Evolutionary conservation across 2,888 invertebrate species (phyloP), one percentile per base, ranked within the genome.

Genomic region (Meloe dianella): DNA sequence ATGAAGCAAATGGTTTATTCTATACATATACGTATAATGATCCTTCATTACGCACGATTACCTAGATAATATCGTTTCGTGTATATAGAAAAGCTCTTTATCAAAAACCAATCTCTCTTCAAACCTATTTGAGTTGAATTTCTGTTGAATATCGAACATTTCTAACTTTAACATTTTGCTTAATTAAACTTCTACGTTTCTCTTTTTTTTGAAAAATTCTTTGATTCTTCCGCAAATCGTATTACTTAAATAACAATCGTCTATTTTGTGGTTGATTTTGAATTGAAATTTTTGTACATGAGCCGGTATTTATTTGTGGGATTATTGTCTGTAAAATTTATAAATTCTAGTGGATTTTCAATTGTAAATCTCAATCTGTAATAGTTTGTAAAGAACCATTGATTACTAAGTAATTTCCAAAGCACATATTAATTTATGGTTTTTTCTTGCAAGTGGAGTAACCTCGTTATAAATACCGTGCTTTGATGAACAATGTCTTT

Each of bases 221-320:
- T 20, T 41, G n/a, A 47, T 20, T 20, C 22, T 9, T 17, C 54
- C 54, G 24, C 54, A 24, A 54, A 54, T 54, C 54, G 54, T 27
- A 54, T 54, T 54, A 54, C 4, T 1, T 10, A n/a, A n/a, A n/a
- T n/a, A 54, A 54, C 54, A 54, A 47, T 47, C 10, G 47, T 24
- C 2, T 22, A 51, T 62, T 32, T 74, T 74, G 70, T 63, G 70
- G 73, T 73, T 74, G 68, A 68, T 70, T 75, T 74, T 73, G 69
- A n/a, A n/a, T 27, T 54, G 68, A 71, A 71, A 70, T 66, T 68
- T n/a, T 61, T 66, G 65, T 63, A 67, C 74, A 69, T 73, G 73
- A 72, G 71, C 70, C 71, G 74, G 74, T 77, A 71, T 75, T 75
- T 77, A 73, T 73, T 71, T 70, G 73, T 73, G 68, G 73, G 77